These are phyloP conservation scores for Pongo pygmaeus DNA, from an alignment of 2,113 vertebrate genomes.

Conservation along the genomic window DNA sequence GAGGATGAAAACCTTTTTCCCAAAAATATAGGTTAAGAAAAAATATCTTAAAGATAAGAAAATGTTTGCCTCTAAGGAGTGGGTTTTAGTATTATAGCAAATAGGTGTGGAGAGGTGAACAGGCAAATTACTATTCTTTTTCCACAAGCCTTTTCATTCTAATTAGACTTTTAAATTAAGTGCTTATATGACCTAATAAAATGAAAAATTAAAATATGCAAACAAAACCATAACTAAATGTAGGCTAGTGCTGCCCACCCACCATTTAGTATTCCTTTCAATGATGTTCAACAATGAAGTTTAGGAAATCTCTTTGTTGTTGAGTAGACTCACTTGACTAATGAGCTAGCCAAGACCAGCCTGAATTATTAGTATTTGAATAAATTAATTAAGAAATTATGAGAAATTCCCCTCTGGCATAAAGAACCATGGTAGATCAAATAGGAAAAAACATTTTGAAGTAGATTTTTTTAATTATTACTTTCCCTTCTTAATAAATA, in stretches of 20 bases:
- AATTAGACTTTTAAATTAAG: neutral
- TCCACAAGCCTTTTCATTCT: neutral
- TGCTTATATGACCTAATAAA: neutral
- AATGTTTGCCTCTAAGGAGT: neutral
- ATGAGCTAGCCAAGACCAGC: neutral
- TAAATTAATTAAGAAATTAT: neutral
- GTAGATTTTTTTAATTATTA: neutral
- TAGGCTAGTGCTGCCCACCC: neutral
- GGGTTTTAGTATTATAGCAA: neutral
- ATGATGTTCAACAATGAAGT: neutral
- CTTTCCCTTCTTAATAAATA: neutral
- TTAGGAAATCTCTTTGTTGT: neutral
- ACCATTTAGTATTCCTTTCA: neutral
- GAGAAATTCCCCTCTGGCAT: neutral
- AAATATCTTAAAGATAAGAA: neutral
- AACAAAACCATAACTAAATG: neutral
- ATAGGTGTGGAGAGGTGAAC: accelerated
- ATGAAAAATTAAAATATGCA: neutral
- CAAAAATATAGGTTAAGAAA: neutral
- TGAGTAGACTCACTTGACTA: neutral
- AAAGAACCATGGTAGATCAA: neutral
- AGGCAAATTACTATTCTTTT: neutral
- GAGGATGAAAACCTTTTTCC: neutral
- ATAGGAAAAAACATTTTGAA: neutral
- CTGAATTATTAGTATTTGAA: neutral